Evolutionary conservation across 30 jellyfish, hydroid and myxozoan species (phyloP), one percentile per base, ranked within the genome.

Genomic region (Phacellophora camtschatica): DNA sequence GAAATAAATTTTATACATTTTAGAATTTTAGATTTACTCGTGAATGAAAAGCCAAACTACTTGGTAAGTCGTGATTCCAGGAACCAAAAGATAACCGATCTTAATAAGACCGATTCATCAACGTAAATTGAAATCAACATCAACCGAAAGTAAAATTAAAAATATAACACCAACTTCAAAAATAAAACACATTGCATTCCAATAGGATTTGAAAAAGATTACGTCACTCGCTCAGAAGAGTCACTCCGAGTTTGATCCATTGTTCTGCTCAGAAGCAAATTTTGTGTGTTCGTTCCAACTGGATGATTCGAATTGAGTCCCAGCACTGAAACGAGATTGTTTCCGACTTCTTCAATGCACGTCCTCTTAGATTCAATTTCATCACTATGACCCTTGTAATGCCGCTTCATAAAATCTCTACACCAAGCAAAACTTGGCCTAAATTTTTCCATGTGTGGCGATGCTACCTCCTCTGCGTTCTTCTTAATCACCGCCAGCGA

Each of bases 371-470:
- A 53, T 55, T 80, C 91, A 0, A 65, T 28, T 19, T 32, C 91
- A 0, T 80, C 91, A 15, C 56, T 59, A 22, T 72, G 80, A 28
- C 66, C 91, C 91, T 71, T 70, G 29, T 72, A 63, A 28, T 84
- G 95, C 22, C 95, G 88, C 37, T 84, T 84, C 88, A 84, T 72
- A 49, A 84, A 84, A 36, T 84, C 95, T 41, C 95, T 83, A 61
- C 95, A 84, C 95, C 95, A 84, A 0, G 95, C 88, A 49, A 67
- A 84, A 30, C 95, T 84, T 23, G 95, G 81, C 61, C 78, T 59
- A 84, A 84, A 84, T 39, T 84, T 84, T 45, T 62, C 84, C 68
- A 58, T 51, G 45, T 55, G 95, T 5, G 95, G 83, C 3, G 57
- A 79, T 6, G 95, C 95, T 22, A 72, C 88, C 30, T 84, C 95